phyloP scores from a whole-genome alignment of 2,888 invertebrate genomes.

The Eurois occulta region DNA sequence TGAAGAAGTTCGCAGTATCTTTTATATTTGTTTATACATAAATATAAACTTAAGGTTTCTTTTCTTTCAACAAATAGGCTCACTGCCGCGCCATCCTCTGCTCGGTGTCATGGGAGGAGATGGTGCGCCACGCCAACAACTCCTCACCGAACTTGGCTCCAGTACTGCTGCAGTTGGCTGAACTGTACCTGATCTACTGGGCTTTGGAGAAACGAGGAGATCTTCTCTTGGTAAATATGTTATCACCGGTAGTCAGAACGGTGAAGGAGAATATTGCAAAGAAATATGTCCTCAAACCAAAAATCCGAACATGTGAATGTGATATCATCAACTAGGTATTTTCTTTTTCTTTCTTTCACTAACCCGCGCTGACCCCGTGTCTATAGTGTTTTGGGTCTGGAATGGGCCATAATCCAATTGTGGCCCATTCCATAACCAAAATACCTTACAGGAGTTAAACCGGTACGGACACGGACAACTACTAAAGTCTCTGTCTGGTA shows the following conservation, averaged over 20 bases:
- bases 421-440: not conserved
- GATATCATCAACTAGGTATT: not conserved
- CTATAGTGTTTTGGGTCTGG: not conserved
- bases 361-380: not conserved
- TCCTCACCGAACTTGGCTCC: constrained; percentile 91
- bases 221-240: constrained; percentile 92
- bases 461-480: not conserved
- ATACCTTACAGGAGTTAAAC: not conserved
- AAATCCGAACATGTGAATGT: not conserved
- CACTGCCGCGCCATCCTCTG: constrained; percentile 96
- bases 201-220: constrained; percentile 94
- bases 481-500: not conserved
- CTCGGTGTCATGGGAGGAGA: constrained; percentile 91
- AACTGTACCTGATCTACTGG: constrained; percentile 94
- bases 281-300: not conserved
- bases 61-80: constrained; percentile 86
- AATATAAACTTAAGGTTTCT: not conserved
- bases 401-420: not conserved
- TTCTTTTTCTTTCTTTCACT: not conserved
- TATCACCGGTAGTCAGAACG: not conserved
- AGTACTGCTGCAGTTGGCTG: constrained; percentile 93
- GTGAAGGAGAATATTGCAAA: too few species aligned
- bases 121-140: constrained; percentile 82
- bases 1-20: not conserved
- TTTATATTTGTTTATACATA: not conserved